Conservation (phyloP, 2,113 vertebrate genomes). For the Nothobranchius furzeri region DNA sequence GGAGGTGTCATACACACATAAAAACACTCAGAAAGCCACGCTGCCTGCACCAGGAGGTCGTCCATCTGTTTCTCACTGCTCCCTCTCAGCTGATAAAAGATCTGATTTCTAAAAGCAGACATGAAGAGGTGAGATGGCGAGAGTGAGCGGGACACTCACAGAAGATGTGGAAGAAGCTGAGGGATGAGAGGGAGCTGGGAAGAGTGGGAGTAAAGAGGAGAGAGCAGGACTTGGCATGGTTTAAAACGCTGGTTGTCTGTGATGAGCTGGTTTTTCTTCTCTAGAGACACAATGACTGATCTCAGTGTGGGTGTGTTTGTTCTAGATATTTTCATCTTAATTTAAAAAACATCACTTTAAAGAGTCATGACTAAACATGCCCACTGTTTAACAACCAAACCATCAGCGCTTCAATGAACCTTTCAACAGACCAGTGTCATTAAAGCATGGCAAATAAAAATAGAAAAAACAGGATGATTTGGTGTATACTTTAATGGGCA, state of each 20-base stretch:
- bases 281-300: conserved; percentile 61
- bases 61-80: conserved; percentile 61
- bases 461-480: no score
- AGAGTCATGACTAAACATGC: conserved; percentile 60
- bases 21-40: conserved; percentile 13
- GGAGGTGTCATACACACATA: conserved; percentile 11
- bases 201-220: conserved; percentile 57
- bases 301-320: conserved; percentile 66
- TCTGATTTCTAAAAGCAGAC: conserved; percentile 60
- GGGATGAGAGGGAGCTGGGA: conserved; percentile 33
- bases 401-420: conserved; percentile 50
- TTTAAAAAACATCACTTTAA: conserved; percentile 33
- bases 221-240: conserved; percentile 55
- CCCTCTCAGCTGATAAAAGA: conserved; percentile 42
- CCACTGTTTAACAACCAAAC: conserved; percentile 58
- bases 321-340: conserved; percentile 58
- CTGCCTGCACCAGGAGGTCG: conserved; percentile 38
- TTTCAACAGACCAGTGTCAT: conserved; percentile 41
- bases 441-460: conserved; percentile 1
- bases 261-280: conserved; percentile 35
- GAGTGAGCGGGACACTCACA: conserved; percentile 31
- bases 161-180: conserved; percentile 25
- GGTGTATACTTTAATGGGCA: no score
- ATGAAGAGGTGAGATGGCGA: conserved; percentile 48
- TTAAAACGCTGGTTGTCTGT: conserved; percentile 55